Base-by-base conservation (phyloP, 2,113 vertebrate genomes). In the Ammodramus savannarum region DNA sequence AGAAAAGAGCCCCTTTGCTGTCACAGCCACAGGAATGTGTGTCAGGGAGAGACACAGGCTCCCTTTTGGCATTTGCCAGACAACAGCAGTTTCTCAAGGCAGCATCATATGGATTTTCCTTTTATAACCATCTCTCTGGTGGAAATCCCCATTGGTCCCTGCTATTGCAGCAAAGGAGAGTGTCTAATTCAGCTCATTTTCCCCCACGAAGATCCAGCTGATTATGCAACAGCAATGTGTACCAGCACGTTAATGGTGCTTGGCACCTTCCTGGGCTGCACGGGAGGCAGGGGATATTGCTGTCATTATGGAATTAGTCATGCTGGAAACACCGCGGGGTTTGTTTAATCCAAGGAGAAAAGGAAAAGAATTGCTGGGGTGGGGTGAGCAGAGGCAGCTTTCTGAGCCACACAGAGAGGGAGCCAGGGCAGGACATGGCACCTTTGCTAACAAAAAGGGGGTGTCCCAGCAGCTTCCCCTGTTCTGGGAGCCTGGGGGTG, bases 231-330 rank as follows among this genome's bases (percentile, higher is more conserved):
- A 63, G 67, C 81, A 67, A 76, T 59, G 82, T 91, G 90, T 91
- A 94, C 79, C 87, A 93, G 94, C 90, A 94, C 25, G 17, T 54
- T 95, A 95, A 94, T 82, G 91, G 93, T 1, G 16, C 85, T 92
- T 96, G 93, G 94, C 95, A 93, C 91, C 89, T 89, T 91, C 91
- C 89, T 20, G 94, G 74, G 71, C 91, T 91, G 87, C 91, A 91
- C 55, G 55, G 96, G 84, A 95, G 95, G 91, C 85, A 69, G 81
- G 90, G 94, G 89, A 91, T 95, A 58, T 91, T 76, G 73, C 89
- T 91, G 74, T 96, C 89, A 85, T 95, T 93, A 95, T 18, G 54
- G 94, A 93, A 94, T 97, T 96, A 95, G 87, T 96, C 89, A 92
- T 13, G 34, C 89, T 95, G 95, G 94, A 85, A 96, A 41, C 87